phyloP scores from a whole-genome alignment of 2,113 vertebrate species.

The Pangasianodon hypophthalmus region DNA sequence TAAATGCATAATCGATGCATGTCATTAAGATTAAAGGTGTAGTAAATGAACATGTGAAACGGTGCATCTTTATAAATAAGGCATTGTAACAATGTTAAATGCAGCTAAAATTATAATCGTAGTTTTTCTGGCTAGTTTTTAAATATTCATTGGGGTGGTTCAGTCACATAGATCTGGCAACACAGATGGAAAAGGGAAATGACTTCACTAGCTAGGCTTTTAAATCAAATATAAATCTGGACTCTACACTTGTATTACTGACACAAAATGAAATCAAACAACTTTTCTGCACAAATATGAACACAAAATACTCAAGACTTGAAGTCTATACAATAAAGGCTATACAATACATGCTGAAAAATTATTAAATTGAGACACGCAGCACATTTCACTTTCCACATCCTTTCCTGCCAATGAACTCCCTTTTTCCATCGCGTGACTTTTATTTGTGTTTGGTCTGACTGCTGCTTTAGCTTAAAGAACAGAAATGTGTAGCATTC shows the following conservation, averaged over 20 bases:
- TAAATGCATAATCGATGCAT: background rate
- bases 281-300: background rate
- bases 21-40: background rate
- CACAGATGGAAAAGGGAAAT: background rate
- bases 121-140: background rate
- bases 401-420: background rate
- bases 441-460: background rate
- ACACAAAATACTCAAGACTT: background rate
- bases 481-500: background rate
- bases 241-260: background rate
- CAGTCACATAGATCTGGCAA: background rate
- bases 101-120: background rate
- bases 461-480: background rate
- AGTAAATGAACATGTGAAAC: background rate
- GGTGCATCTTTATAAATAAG: background rate
- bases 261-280: background rate
- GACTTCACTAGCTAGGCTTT: background rate
- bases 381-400: background rate
- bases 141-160: background rate
- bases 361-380: background rate
- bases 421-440: background rate
- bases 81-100: background rate
- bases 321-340: background rate
- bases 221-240: background rate
- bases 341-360: background rate